A percentile compares a stretch with the other conserved stretches of the same genome.
These are phyloP conservation scores for Sericinus montela DNA, from an alignment of 2,888 invertebrate species.

Conservation along the genomic window DNA sequence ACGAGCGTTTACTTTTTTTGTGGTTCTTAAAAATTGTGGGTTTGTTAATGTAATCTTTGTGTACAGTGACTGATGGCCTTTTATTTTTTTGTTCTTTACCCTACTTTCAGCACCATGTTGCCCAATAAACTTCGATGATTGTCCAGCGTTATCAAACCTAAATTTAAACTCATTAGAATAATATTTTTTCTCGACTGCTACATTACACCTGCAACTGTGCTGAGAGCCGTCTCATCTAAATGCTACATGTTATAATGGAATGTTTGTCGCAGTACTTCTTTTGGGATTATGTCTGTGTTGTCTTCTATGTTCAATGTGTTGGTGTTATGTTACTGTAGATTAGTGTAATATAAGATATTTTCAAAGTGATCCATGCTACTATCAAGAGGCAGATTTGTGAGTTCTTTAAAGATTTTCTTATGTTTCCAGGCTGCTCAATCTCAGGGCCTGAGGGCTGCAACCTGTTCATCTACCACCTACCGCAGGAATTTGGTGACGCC, in stretches of 20 bases:
- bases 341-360: conserved; percentile 3
- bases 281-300: conserved; percentile 27
- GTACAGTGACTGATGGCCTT: not conserved
- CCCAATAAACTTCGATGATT: not conserved
- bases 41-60: too few relatives aligned
- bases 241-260: conserved; percentile 3
- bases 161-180: too few relatives aligned
- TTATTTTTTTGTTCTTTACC: not conserved
- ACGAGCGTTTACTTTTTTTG: too few relatives aligned
- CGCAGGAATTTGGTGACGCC: conserved; percentile 99
- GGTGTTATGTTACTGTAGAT: conserved; percentile 22
- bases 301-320: conserved; percentile 27
- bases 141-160: too few relatives aligned
- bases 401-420: conserved; percentile 85
- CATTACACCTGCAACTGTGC: conserved; percentile 1
- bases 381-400: conserved; percentile 73
- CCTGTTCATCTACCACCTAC: conserved; percentile 99
- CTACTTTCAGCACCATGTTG: not conserved
- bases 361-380: conserved; percentile 30
- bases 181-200: too few relatives aligned
- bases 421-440: conserved; percentile 94
- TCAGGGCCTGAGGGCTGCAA: conserved; percentile 99
- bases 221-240: not conserved
- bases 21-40: too few relatives aligned
- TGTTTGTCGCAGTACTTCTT: conserved; percentile 29